phyloP scores from a whole-genome alignment of 2,888 invertebrate species.

The Drosophila testacea region DNA sequence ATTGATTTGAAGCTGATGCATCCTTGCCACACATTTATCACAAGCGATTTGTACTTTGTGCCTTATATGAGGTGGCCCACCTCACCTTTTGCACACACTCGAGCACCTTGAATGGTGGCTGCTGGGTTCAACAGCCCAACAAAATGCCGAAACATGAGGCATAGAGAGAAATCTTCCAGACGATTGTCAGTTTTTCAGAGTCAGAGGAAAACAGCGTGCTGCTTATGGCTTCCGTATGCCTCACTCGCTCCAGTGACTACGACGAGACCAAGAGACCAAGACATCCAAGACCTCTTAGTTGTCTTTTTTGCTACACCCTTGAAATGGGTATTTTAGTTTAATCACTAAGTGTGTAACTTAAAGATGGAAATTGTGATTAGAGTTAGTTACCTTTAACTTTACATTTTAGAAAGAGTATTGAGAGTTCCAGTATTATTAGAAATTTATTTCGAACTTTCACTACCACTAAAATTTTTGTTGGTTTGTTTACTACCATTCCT shows the following conservation, averaged over 20 bases:
- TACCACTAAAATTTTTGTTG: too few species aligned
- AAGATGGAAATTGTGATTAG: too few species aligned
- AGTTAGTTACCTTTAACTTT: too few species aligned
- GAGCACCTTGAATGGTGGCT: constrained; percentile 28
- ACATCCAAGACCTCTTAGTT: constrained; percentile 41
- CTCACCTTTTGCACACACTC: constrained; percentile 56
- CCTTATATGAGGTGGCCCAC: constrained; percentile 22
- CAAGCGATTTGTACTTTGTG: constrained; percentile 30
- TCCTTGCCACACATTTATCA: constrained; percentile 50
- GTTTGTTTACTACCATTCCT: too few species aligned
- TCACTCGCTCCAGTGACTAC: constrained; percentile 69
- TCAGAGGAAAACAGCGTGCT: constrained; percentile 39
- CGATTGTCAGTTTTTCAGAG: neutral
- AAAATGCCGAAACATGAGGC: constrained; percentile 58
- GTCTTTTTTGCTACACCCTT: neutral
- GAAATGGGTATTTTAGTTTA: too few species aligned
- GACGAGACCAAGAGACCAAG: constrained; percentile 38
- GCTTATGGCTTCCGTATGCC: constrained; percentile 76
- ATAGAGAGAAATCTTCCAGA: constrained; percentile 28
- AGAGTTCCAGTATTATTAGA: too few species aligned
- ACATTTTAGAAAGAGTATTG: too few species aligned
- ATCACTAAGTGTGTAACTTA: too few species aligned
- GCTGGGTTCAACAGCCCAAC: constrained; percentile 70
- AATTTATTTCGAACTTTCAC: too few species aligned
- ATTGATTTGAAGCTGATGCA: constrained; percentile 63